These are phyloP conservation scores for Villa cingulata DNA, from an alignment of 2,888 invertebrate species.

Conservation along the genomic window DNA sequence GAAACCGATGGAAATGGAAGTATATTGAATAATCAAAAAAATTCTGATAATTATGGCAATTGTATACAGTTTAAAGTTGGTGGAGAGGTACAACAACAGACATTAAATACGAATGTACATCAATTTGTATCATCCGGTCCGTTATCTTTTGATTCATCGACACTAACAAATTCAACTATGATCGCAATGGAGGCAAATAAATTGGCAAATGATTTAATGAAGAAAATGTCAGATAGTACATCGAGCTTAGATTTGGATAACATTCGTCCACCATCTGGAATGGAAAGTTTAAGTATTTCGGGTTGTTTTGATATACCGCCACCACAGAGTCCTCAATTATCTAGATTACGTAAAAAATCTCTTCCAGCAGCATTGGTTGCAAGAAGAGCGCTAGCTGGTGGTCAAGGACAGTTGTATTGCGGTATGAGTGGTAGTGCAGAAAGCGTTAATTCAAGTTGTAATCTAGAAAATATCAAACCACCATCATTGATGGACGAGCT, in stretches of 20 bases:
- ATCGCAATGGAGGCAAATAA: constrained; percentile 66
- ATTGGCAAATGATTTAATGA: constrained; percentile 43
- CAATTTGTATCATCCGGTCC: constrained; percentile 17
- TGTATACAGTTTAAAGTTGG: constrained; percentile 28
- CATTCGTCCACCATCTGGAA: constrained; percentile 61
- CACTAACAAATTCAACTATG: constrained; percentile 54
- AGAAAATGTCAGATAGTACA: constrained; percentile 43
- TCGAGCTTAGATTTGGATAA: constrained; percentile 59
- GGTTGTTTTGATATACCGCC: constrained; percentile 39
- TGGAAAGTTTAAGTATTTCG: constrained; percentile 50
- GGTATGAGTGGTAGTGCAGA: constrained; percentile 48
- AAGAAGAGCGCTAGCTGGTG: constrained; percentile 52
- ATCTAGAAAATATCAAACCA: constrained; percentile 69
- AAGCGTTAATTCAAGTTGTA: constrained; percentile 44
- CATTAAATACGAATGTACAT: constrained; percentile 5
- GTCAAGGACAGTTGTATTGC: constrained; percentile 29
- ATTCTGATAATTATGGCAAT: constrained; percentile 5
- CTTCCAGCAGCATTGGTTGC: constrained; percentile 58
- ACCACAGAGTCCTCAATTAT: constrained; percentile 21
- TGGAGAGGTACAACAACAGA: constrained; percentile 26
- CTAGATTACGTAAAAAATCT: constrained; percentile 49
- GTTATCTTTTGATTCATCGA: constrained; percentile 41
- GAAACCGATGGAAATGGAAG: constrained; percentile 6
- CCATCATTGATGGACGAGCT: constrained; percentile 68
- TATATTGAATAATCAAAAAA: neutral